These are phyloP conservation scores for Tenthredo notha DNA, from an alignment of 2,888 invertebrate species.

Conservation along the genomic window DNA sequence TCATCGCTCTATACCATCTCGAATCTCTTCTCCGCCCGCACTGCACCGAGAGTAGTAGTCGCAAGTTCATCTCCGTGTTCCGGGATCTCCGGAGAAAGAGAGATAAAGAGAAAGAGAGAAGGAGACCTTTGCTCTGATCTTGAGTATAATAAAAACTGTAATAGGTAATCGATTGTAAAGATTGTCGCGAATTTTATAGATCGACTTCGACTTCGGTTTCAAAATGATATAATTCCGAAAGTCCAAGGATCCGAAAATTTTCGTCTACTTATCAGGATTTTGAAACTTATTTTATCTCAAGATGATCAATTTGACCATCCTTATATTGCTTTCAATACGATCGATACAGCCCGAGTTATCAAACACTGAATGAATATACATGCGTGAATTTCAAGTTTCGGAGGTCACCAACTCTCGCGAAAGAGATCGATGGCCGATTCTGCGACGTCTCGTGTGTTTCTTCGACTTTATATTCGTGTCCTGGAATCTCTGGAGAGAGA, in stretches of 20 bases:
- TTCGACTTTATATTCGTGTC: neutral
- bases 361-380: too few species aligned
- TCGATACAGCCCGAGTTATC: too few species aligned
- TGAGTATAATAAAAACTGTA: neutral
- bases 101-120: neutral
- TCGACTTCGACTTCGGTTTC: neutral
- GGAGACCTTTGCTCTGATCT: neutral
- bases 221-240: neutral
- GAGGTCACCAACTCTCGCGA: too few species aligned
- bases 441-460: too few species aligned
- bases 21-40: slow-evolving; percentile 32
- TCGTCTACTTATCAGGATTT: too few species aligned
- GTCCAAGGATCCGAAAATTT: too few species aligned
- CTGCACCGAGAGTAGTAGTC: neutral
- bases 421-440: too few species aligned
- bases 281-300: too few species aligned
- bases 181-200: neutral
- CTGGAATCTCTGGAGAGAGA: neutral
- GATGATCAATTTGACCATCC: too few species aligned
- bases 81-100: slow-evolving; percentile 23
- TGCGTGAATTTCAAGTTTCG: too few species aligned
- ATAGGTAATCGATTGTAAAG: neutral
- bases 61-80: slow-evolving; percentile 35
- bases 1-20: slow-evolving; percentile 57
- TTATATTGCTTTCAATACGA: too few species aligned